Evolutionary conservation across 2,888 invertebrate genomes (phyloP), one percentile per base, ranked within the genome.

Genomic region (Brachyopa scutellaris): DNA sequence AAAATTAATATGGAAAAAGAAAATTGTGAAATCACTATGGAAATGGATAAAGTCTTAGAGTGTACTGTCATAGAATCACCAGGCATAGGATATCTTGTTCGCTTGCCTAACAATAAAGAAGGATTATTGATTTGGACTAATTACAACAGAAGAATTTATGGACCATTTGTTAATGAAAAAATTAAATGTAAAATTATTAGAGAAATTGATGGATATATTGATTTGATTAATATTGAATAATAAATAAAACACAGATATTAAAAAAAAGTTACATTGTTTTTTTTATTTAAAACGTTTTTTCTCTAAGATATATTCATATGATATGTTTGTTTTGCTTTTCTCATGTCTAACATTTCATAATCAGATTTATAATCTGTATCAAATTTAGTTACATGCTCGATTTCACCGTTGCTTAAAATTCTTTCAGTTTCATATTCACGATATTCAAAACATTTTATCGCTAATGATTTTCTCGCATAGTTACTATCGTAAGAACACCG

Each of bases 401-500:
- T 33, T 45, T 70, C 69, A 19, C 76, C 59, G 69, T 61, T 61
- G 38, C 61, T 26, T 6, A 26, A 53, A 49, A 69, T 40, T 31
- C 67, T 49, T 21, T 76, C 69, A 1, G 51, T 11, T 21, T 72
- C 31, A 33, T 51, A 64, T 11, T 78, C 78, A 40, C 55, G 64
- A 38, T 78, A 72, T 40, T 78, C 72, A 31, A 51, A 66, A 59
- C 72, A 72, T 40, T 51, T 29, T 15, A 78, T 64, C 21, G 40
- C 40, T 7, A 76, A 38, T n/a, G 31, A 33, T 15, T 61, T 53
- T 15, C 8, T 53, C 8, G 49, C 31, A 19, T 55, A 66, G 23
- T 72, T 36, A 31, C 42, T 51, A 45, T 77, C 62, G 42, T 69
- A 69, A 33, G 69, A 36, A 49, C 64, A 72, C 6, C 64, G 72